Conservation (phyloP, 2,888 invertebrate genomes). For the Callyntrura sp. region DNA sequence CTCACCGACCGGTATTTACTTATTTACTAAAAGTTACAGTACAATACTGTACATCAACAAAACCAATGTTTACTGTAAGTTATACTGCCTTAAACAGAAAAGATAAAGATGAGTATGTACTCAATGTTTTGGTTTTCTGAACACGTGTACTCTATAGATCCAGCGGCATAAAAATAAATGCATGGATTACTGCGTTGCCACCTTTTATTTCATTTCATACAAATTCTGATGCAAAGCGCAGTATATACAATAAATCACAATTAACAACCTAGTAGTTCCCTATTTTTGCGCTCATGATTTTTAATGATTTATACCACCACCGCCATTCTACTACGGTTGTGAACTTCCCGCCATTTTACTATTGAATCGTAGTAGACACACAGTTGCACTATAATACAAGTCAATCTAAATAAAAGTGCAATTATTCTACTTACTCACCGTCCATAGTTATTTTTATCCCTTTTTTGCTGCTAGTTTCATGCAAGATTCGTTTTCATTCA, state of each 20-base stretch:
- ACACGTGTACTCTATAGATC: too few species aligned
- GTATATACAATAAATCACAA: too few species aligned
- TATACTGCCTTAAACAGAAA: too few species aligned
- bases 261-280: background rate
- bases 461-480: slow-evolving; percentile 12
- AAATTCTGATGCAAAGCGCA: slow-evolving; percentile 8
- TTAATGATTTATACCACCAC: background rate
- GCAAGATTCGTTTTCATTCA: slow-evolving; percentile 20
- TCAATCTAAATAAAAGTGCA: slow-evolving; percentile 35
- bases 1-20: too few species aligned
- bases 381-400: too few species aligned
- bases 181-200: background rate
- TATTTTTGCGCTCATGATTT: too few species aligned
- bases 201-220: slow-evolving; percentile 49
- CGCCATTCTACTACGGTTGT: background rate
- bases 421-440: slow-evolving; percentile 65
- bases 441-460: background rate
- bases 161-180: background rate
- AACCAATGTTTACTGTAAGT: too few species aligned
- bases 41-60: too few species aligned
- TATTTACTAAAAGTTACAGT: too few species aligned
- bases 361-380: background rate
- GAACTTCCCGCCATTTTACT: background rate
- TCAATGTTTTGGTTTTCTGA: background rate
- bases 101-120: too few species aligned